These are phyloP conservation scores for Cremastobaeus sp. DNA, from an alignment of 2,888 invertebrate genomes.

Conservation along the genomic window DNA sequence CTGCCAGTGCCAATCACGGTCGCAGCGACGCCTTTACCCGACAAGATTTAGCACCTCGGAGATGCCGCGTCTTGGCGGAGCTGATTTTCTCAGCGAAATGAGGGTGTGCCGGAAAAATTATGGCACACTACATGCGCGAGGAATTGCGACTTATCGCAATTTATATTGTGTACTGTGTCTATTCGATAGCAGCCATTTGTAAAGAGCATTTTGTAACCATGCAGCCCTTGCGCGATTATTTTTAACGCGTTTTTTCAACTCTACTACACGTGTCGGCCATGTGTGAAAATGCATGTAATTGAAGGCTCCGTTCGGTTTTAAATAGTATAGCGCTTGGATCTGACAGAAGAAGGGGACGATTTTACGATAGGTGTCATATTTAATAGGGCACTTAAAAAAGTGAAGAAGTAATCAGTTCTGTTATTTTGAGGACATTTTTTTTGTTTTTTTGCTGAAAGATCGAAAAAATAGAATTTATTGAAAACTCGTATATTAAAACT, in stretches of 20 bases:
- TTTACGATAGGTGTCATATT: constrained; percentile 34
- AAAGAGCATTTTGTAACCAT: constrained; percentile 29
- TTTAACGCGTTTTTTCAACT: constrained; percentile 32
- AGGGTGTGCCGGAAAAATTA: constrained; percentile 31
- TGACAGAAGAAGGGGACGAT: constrained; percentile 10
- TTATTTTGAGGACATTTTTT: no score
- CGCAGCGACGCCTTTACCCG: constrained; percentile 26
- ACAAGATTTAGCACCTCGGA: constrained; percentile 46
- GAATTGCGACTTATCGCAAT: constrained; percentile 49
- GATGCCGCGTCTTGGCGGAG: constrained; percentile 36
- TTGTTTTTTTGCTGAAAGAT: no score
- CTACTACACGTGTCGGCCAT: constrained; percentile 43
- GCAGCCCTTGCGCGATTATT: constrained; percentile 17
- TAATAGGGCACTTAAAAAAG: constrained; percentile 16
- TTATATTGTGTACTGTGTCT: constrained; percentile 32
- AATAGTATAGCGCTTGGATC: constrained; percentile 13
- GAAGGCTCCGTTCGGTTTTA: constrained; percentile 44
- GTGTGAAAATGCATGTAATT: constrained; percentile 39
- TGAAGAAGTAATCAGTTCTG: no score
- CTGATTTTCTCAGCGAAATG: constrained; percentile 26
- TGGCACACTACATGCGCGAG: constrained; percentile 21
- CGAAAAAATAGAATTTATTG: no score
- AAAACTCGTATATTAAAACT: no score
- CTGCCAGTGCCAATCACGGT: constrained; percentile 51
- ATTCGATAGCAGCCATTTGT: constrained; percentile 43